Percentiles rank a stretch among this genome's conserved stretches.
Evolutionary conservation across 92 coral and sea anemone species (phyloP).

Genomic region (Phenganax marumi): DNA sequence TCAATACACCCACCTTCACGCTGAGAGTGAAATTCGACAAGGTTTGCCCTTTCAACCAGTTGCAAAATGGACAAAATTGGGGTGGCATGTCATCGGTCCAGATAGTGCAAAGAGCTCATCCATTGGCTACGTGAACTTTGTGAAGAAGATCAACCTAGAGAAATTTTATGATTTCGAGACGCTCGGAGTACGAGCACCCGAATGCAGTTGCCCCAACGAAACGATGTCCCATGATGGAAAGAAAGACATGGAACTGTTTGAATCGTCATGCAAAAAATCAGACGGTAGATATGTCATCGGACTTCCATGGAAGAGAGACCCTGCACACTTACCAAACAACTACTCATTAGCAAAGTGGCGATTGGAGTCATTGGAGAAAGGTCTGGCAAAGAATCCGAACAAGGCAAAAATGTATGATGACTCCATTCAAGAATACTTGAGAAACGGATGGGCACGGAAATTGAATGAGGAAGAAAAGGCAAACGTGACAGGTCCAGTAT

Average conservation of each 20-base stretch:
- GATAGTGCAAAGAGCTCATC: no score
- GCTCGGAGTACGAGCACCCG: slow-evolving; percentile 19
- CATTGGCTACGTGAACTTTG: no score
- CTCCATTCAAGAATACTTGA: slow-evolving; percentile 19
- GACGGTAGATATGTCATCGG: slow-evolving; percentile 19
- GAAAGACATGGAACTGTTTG: slow-evolving; percentile 35
- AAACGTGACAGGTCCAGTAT: slow-evolving; percentile 31
- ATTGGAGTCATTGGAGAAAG: not conserved
- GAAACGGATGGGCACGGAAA: slow-evolving; percentile 40
- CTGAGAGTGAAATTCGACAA: slow-evolving; percentile 34
- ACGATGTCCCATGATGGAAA: slow-evolving; percentile 19
- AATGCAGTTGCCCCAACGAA: not conserved
- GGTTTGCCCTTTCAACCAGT: no score
- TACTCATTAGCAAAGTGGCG: slow-evolving; percentile 33
- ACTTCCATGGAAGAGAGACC: slow-evolving; percentile 8
- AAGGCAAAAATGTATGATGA: slow-evolving; percentile 41
- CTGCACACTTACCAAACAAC: slow-evolving; percentile 35
- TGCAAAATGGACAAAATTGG: no score
- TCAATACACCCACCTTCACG: slow-evolving; percentile 52
- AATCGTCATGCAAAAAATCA: slow-evolving; percentile 5
- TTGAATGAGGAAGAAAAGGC: slow-evolving; percentile 13
- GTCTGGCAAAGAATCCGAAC: not conserved
- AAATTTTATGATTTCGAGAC: no score
- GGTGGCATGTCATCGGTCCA: no score
- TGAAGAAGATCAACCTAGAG: no score